A percentile compares a stretch with the other conserved stretches of the same genome.
These are phyloP conservation scores for Nomia melanderi DNA, from an alignment of 1,140 invertebrate species.

Conservation along the genomic window DNA sequence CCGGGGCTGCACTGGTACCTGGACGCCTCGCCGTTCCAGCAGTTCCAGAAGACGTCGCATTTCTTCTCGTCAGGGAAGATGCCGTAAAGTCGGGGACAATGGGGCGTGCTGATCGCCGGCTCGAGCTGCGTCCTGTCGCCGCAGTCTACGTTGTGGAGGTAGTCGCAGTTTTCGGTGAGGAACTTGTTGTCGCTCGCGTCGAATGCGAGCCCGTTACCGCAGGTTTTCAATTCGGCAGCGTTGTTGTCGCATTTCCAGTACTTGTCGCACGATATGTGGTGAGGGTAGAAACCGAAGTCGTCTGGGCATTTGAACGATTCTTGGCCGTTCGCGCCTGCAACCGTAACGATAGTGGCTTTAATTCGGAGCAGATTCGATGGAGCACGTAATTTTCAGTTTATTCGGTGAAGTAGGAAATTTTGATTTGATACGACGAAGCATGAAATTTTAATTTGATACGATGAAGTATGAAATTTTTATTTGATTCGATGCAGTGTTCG, in stretches of 20 bases:
- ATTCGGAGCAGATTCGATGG: not conserved
- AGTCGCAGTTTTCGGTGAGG: slow-evolving; percentile 96
- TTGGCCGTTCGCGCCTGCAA: slow-evolving; percentile 84
- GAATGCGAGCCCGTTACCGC: slow-evolving; percentile 96
- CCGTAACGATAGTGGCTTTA: not conserved
- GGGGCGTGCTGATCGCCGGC: slow-evolving; percentile 91
- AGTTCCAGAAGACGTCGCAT: slow-evolving; percentile 97
- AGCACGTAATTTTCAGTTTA: no score
- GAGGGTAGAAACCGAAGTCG: slow-evolving; percentile 96
- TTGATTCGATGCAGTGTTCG: no score
- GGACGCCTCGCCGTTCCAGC: slow-evolving; percentile 96
- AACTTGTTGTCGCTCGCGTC: slow-evolving; percentile 93
- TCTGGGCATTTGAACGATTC: slow-evolving; percentile 96
- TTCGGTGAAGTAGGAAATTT: no score
- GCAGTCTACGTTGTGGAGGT: slow-evolving; percentile 97
- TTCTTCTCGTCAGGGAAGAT: slow-evolving; percentile 94
- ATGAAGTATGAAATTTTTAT: no score
- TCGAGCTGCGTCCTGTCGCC: slow-evolving; percentile 93
- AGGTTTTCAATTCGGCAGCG: slow-evolving; percentile 93
- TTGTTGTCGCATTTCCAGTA: slow-evolving; percentile 97
- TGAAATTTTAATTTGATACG: no score
- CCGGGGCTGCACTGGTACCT: slow-evolving; percentile 97
- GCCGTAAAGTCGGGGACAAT: slow-evolving; percentile 93
- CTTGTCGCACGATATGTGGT: slow-evolving; percentile 94
- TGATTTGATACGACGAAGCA: no score